Conservation (phyloP, 2,797 vertebrate genomes). For the Halcyon chelicuti region DNA sequence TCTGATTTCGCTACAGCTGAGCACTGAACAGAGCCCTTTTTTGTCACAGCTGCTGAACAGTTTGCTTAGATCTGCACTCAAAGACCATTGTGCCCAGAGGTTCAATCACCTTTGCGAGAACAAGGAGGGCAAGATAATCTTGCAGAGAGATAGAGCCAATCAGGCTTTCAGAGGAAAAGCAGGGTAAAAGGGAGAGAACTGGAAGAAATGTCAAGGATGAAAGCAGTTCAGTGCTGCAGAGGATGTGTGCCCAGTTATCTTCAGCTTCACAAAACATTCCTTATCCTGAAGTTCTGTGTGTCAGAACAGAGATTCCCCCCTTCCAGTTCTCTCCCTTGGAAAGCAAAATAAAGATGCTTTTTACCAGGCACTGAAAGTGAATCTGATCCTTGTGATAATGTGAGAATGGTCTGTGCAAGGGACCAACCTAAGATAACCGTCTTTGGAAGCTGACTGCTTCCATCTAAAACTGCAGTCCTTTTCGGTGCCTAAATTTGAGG, state of each 20-base stretch:
- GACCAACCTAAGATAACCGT: conserved; percentile 23
- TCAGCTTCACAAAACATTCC: conserved; percentile 31
- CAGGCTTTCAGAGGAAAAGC: background rate
- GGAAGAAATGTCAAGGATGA: conserved; percentile 24
- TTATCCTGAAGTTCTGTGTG: conserved; percentile 28
- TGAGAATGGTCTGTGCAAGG: background rate
- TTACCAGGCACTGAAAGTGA: conserved; percentile 33
- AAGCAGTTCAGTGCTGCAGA: background rate
- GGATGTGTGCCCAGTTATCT: conserved; percentile 34
- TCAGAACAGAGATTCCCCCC: conserved; percentile 11
- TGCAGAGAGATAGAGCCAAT: background rate
- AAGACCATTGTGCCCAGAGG: background rate
- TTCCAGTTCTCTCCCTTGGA: background rate
- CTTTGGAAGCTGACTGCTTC: background rate
- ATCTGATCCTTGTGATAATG: conserved; percentile 22
- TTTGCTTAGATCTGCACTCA: background rate
- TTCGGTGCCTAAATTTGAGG: conserved; percentile 34
- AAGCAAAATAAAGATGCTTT: conserved; percentile 45
- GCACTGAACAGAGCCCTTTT: background rate
- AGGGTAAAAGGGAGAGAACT: background rate
- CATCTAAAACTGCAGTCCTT: background rate
- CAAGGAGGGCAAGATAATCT: background rate
- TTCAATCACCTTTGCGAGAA: background rate
- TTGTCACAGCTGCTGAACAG: background rate
- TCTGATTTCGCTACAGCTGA: background rate